Evolutionary conservation across 2,797 vertebrate species (phyloP), one percentile per base, ranked within the genome.

Genomic region (Hybognathus amarus): DNA sequence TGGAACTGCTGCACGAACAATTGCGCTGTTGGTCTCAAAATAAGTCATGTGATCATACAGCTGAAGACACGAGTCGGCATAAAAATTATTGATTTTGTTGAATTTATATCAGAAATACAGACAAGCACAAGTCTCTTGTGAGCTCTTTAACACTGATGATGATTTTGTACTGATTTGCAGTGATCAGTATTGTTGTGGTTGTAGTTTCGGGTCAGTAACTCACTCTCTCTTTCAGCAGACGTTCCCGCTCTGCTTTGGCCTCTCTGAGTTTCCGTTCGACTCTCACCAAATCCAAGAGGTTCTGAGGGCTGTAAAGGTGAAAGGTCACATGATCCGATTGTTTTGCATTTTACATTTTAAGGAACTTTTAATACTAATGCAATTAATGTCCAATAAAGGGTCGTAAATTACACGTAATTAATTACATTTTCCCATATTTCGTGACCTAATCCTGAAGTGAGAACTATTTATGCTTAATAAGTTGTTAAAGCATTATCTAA

Each of bases 201-300:
- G 52, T 40, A n/a, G n/a, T n/a, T 24, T 67, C 20, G 6, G 59
- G 13, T 64, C 30, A 89, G 89, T 87, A 87, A 91, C 94, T 92
- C 89, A 97, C 97, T 94, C 96, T 89, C 88, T 96, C 96, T 89
- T 92, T 93, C 70, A 97, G 94, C 52, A 98, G 93, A 69, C 96
- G 90, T 83, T 97, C 96, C 83, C 93, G 90, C 89, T 97, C 96
- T 0, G 95, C 96, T 90, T 96, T 93, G 11, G 97, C 97, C 85
- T 96, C 96, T 54, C 91, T 91, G 63, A 98, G 92, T 69, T 95
- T 96, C 82, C 85, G 93, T 84, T 97, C 96, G 20, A 97, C 89
- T 94, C 95, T n/a, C 59, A 92, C 93, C 0, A 97, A 93, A 86
- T 96, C 94, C 17, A 94, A 86, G 27, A 94, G 79, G 45, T 77